Evolutionary conservation across 1,140 invertebrate genomes (phyloP).

Genomic region (Rhopalosiphum padi): DNA sequence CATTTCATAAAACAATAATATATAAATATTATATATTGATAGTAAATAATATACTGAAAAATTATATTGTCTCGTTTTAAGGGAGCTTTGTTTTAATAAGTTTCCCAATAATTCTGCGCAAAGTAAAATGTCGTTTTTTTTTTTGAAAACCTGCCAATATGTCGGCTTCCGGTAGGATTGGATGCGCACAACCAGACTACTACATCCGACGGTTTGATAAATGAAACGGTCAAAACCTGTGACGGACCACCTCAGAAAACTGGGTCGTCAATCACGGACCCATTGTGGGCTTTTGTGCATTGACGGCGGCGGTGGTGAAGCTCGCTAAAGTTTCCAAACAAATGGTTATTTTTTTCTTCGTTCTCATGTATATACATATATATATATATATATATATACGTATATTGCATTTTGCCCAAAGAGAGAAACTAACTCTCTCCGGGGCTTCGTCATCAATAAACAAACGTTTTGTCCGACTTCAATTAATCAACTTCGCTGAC

Average conservation of each 20-base stretch:
- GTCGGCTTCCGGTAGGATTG: conserved; percentile 15
- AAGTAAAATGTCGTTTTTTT: neutral
- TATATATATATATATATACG: neutral
- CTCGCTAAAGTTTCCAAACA: conserved; percentile 41
- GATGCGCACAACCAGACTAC: neutral
- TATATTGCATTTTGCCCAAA: neutral
- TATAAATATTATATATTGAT: neutral
- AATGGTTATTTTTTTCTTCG: conserved; percentile 48
- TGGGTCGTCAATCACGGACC: conserved; percentile 52
- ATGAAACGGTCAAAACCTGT: conserved; percentile 50
- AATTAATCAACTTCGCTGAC: conserved; percentile 45
- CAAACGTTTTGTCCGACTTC: conserved; percentile 50
- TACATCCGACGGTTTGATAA: conserved; percentile 49
- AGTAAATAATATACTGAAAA: neutral
- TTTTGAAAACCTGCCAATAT: conserved; percentile 37
- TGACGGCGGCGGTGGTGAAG: neutral
- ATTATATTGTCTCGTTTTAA: neutral
- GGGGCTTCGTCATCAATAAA: conserved; percentile 37
- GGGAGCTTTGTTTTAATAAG: neutral
- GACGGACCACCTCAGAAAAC: conserved; percentile 50
- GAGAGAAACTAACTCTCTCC: neutral
- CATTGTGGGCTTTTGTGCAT: conserved; percentile 35
- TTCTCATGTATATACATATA: neutral
- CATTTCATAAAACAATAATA: neutral
- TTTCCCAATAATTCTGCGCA: neutral